phyloP scores from a whole-genome alignment of 2,888 invertebrate genomes.

The Metalampra italica region DNA sequence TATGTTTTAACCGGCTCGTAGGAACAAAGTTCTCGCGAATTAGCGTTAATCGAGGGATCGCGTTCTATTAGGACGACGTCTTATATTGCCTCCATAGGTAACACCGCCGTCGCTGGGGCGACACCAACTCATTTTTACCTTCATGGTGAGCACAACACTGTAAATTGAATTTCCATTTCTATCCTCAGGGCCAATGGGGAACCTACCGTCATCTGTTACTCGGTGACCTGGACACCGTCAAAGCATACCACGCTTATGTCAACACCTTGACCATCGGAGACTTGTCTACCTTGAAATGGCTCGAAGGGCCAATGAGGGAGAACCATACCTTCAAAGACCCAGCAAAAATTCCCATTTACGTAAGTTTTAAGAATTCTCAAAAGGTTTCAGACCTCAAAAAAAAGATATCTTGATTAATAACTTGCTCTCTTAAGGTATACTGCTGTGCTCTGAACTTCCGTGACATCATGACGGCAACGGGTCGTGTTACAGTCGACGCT shows the following conservation, averaged over 20 bases:
- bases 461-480: constrained; percentile 96
- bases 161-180: neutral
- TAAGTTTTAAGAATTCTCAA: constrained; percentile 32
- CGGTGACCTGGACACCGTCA: constrained; percentile 61
- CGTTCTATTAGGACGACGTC: too few relatives aligned
- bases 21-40: too few relatives aligned
- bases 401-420: too few relatives aligned
- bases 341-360: constrained; percentile 48
- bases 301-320: constrained; percentile 81
- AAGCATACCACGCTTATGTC: constrained; percentile 84
- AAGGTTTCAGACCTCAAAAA: too few relatives aligned
- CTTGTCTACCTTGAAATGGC: constrained; percentile 84
- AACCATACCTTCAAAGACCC: constrained; percentile 45
- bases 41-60: too few relatives aligned
- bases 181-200: constrained; percentile 80
- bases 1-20: too few relatives aligned
- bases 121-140: too few relatives aligned
- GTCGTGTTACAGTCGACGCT: constrained; percentile 90
- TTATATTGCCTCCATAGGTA: too few relatives aligned
- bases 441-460: constrained; percentile 94
- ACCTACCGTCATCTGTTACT: constrained; percentile 90
- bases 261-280: constrained; percentile 90
- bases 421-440: too few relatives aligned
- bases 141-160: neutral
- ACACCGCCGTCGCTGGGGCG: too few relatives aligned